phyloP scores from a whole-genome alignment of 2,797 vertebrate species.

The Eulemur mongoz region DNA sequence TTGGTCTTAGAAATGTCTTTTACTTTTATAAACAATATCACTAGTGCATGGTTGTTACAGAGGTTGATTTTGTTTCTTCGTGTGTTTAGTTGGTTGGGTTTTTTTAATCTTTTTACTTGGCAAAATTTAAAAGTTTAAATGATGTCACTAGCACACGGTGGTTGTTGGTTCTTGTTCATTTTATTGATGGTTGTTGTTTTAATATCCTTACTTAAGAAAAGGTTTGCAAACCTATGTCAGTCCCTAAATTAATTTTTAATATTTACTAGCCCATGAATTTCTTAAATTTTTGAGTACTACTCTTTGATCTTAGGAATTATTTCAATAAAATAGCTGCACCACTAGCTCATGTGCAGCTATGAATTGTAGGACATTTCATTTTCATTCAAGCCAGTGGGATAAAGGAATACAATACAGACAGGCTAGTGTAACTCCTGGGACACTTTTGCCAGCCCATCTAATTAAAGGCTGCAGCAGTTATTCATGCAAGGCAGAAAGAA shows the following conservation, averaged over 20 bases:
- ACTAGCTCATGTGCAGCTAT: background rate
- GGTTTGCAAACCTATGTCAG: background rate
- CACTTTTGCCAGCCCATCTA: conserved; percentile 38
- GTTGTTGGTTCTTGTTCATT: background rate
- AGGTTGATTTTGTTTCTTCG: background rate
- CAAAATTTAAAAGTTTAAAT: background rate
- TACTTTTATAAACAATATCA: background rate
- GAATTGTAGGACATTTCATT: background rate
- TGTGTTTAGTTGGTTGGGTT: background rate
- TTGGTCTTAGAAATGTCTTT: background rate
- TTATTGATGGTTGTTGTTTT: background rate
- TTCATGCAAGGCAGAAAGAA: conserved; percentile 31
- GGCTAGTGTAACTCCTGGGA: conserved; percentile 39
- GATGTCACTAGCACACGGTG: background rate
- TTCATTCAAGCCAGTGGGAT: conserved; percentile 39
- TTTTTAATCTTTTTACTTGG: background rate
- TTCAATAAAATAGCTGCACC: background rate
- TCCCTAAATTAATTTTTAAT: background rate
- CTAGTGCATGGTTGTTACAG: background rate
- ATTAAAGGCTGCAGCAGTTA: conserved; percentile 47
- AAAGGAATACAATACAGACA: background rate
- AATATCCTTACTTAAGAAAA: background rate
- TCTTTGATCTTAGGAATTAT: background rate
- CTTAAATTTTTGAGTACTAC: background rate
- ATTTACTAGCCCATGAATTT: background rate